A percentile compares a stretch with the other conserved stretches of the same genome.
Evolutionary conservation across 2,888 invertebrate genomes (phyloP).

Genomic region (Entomobrya multifasciata): DNA sequence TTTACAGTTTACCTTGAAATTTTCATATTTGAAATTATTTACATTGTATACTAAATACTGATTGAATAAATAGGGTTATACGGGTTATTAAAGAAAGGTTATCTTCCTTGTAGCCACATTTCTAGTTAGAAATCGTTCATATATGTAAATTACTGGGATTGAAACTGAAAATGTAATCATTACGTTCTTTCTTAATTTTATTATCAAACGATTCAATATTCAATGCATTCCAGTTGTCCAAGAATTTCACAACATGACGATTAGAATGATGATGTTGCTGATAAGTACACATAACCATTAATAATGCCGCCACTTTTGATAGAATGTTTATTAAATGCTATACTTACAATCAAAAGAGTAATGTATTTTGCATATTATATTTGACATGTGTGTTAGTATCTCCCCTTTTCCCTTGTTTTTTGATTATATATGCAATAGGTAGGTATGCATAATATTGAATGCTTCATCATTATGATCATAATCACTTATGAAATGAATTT

Average conservation of each 20-base stretch:
- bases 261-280: background rate
- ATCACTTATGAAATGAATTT: conserved; percentile 66
- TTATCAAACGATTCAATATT: conserved; percentile 8
- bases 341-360: background rate
- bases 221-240: too few relatives aligned
- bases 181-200: background rate
- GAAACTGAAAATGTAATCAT: conserved; percentile 25
- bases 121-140: too few relatives aligned
- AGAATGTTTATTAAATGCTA: too few relatives aligned
- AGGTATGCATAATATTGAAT: conserved; percentile 73
- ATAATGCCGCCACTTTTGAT: too few relatives aligned
- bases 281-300: too few relatives aligned
- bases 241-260: background rate
- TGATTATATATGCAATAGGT: conserved; percentile 58
- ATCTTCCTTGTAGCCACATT: too few relatives aligned
- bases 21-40: too few relatives aligned
- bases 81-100: too few relatives aligned
- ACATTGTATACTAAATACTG: too few relatives aligned
- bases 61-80: too few relatives aligned
- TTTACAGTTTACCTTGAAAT: too few relatives aligned
- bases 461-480: conserved; percentile 65
- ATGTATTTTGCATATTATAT: conserved; percentile 54
- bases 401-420: background rate
- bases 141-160: conserved; percentile 48
- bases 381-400: conserved; percentile 59